Evolutionary conservation across 2,888 invertebrate genomes (phyloP), one percentile per base, ranked within the genome.

Genomic region (Lypha dubia): DNA sequence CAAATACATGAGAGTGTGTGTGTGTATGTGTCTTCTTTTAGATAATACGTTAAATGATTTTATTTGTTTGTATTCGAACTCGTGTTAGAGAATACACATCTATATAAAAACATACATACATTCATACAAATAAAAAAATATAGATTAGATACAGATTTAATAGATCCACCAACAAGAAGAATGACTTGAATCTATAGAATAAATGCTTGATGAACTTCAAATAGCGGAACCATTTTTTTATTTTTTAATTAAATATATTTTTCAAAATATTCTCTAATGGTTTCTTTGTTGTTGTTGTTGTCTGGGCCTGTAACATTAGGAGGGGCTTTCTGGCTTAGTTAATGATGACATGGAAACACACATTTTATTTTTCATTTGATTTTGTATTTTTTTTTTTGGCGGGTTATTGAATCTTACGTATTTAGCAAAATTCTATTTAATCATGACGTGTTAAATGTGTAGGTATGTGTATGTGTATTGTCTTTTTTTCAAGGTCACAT

Each of bases 201-300:
- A 75, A 81, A 68, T 77, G 73, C 35, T 70, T 62, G 63, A 56
- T 77, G 84, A 81, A 81, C 80, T 84, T 84, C 74, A 84, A 65
- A 84, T 74, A 81, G 84, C 81, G 84, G 81, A 84, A 84, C 81
- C 68, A 53, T 68, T 71, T 70, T 71, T 70, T 56, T 67, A 51
- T 58, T 65, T 63, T 49, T 46, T 35, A 32, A 74, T 67, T 51
- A n/a, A n/a, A n/a, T n/a, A n/a, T 53, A 22, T 68, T 62, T 75
- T 22, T 13, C 5, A 28, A 6, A 44, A 46, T 38, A 11, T 13
- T 53, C 13, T 63, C 53, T 9, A 20, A 24, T 53, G n/a, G 49
- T 71, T n/a, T n/a, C n/a, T n/a, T n/a, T n/a, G n/a, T n/a, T n/a
- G n/a, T n/a, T n/a, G n/a, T 32, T 68, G 24, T n/a, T 60, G 44